Base-by-base conservation (phyloP, 2,888 invertebrate species). In the Gibbula magus region DNA sequence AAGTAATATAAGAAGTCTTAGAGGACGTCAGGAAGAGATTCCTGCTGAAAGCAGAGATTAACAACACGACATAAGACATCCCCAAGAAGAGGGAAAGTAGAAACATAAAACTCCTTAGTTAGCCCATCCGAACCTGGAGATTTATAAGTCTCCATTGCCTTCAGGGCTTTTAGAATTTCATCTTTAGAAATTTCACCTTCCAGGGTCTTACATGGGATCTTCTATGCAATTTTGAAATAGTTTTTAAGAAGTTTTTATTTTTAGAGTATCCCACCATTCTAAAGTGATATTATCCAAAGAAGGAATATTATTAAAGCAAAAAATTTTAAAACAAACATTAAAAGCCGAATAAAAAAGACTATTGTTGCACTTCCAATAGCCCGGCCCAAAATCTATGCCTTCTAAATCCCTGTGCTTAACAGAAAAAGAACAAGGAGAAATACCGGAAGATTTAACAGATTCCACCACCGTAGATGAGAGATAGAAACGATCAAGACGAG, bases 321-420 rank as follows among this genome's bases (percentile, higher is more conserved):
- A 70, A 5, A 2, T 13, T 3, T 18, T 20, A 4, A 70, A 35
- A 29, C 13, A 20, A 13, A 18, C 2, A 2, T 70, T 70, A 70
- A 70, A 70, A 35, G 29, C 35, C 8, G 35, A 70, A 70, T 70
- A 1, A 35, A 70, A 70, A 18, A 70, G 29, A n/a, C 18, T 32
- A 70, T 13, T 70, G 35, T 70, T 70, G 35, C 32, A 70, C 35
- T 70, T 70, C 70, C 70, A 70, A 70, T 70, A 70, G 29, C 32
- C 20, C 1, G 32, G 32, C 16, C 39, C 39, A 70, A 70, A 70
- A 35, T 70, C 20, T 70, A 70, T 70, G 32, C 70, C 70, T 70
- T 70, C 70, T 32, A 70, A 39, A 39, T 32, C 39, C 7, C 20
- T 70, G 18, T 35, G 39, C n/a, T 10, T 70, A 32, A 70, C 39